Evolutionary conservation across 2,888 invertebrate species (phyloP), one percentile per base, ranked within the genome.

Genomic region (Bursaphelenchus okinawaensis): DNA sequence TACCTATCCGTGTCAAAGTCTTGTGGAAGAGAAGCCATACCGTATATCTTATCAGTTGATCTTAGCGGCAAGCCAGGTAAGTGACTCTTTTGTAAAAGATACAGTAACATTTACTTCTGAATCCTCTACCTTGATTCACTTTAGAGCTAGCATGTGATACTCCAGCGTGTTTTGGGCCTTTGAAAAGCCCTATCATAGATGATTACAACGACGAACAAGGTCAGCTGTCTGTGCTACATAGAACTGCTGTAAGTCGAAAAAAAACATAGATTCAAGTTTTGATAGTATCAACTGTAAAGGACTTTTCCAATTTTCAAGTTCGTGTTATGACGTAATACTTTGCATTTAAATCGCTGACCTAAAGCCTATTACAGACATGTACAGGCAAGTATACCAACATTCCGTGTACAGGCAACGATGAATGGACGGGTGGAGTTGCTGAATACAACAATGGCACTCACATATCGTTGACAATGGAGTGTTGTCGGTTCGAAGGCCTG

Each of bases 381-480:
- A 22, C 40, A 31, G 57, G 67, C 27, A 60, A 64, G 27, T 69
- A 69, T 29, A 59, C 52, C 3, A 73, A 75, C 56, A 69, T 69
- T n/a, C 74, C 74, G 9, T 79, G 79, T 55, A 66, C 68, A 9
- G 73, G 67, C 3, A 68, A 71, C 16, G 63, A 68, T 19, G 75
- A 78, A 63, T 79, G 78, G 78, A 79, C 78, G 8, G 74, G 72
- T 7, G 77, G 76, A 1, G 63, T 78, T n/a, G 61, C 71, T 19
- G 78, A 78, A 55, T 65, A 72, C 26, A 79, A 75, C 67, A 79
- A 80, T 59, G 78, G 78, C 64, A 79, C 79, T 7, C 78, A 80
- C 63, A 69, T 66, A 68, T 64, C 68, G 4, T 65, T 80, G 59
- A 73, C 73, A 60, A 77, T 75, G 29, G 75, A 78, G 52, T 80